These are phyloP conservation scores for Mycogona germanica DNA, from an alignment of 2,888 invertebrate genomes.

Conservation along the genomic window DNA sequence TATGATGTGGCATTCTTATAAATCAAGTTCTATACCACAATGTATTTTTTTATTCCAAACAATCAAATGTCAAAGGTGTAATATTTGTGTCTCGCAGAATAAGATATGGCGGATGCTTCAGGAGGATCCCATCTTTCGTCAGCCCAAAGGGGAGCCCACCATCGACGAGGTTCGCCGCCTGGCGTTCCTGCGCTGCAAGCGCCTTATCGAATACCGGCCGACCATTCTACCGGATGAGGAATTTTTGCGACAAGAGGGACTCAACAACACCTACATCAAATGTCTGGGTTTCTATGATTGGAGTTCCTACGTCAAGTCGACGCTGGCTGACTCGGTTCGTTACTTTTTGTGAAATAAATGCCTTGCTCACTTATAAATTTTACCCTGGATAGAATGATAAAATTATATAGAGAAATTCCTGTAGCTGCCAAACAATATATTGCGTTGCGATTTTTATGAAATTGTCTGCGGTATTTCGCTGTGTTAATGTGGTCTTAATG, in stretches of 20 bases:
- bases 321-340: conserved; percentile 30
- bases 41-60: not conserved
- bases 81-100: conserved; percentile 43
- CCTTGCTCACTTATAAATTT: not conserved
- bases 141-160: conserved; percentile 45
- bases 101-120: conserved; percentile 65
- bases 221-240: conserved; percentile 42
- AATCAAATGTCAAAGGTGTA: not conserved
- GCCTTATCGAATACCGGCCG: conserved; percentile 45
- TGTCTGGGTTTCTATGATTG: conserved; percentile 35
- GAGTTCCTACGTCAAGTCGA: conserved; percentile 32
- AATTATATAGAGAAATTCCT: no score
- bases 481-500: no score
- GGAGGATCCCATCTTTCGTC: conserved; percentile 63
- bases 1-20: no score
- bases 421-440: no score
- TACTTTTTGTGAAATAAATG: no score
- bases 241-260: conserved; percentile 30
- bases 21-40: not conserved
- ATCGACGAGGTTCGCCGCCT: conserved; percentile 53
- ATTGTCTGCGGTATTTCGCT: no score
- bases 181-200: conserved; percentile 46
- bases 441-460: no score
- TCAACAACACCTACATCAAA: conserved; percentile 29
- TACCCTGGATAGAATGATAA: conserved; percentile 16